These are phyloP conservation scores for Tetranychus truncatus DNA, from an alignment of 2,888 invertebrate genomes.

Conservation along the genomic window DNA sequence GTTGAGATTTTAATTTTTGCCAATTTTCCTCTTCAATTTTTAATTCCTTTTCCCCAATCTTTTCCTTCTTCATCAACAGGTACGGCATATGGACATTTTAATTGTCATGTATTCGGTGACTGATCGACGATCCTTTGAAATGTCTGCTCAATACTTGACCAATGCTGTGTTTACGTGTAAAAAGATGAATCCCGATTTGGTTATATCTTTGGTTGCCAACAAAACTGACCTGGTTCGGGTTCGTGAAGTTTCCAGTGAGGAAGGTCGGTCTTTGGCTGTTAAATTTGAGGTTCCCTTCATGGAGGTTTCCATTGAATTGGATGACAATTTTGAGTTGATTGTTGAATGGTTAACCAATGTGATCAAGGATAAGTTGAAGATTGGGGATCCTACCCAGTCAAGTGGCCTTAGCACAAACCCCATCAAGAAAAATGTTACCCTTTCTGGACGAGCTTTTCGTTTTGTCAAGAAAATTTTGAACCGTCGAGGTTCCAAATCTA, in stretches of 20 bases:
- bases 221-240: conserved; percentile 10
- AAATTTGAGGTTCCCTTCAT: conserved; percentile 11
- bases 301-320: conserved; percentile 9
- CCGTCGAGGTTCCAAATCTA: conserved; percentile 1
- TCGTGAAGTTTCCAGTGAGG: not conserved
- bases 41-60: not conserved
- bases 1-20: not conserved
- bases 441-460: not conserved
- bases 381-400: not conserved
- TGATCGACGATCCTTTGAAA: conserved; percentile 10
- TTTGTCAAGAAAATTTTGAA: not conserved
- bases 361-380: conserved; percentile 10
- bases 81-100: not conserved
- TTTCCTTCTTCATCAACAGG: not conserved
- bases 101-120: conserved; percentile 9
- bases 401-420: not conserved
- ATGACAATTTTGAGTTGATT: conserved; percentile 1
- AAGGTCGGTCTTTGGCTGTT: conserved; percentile 1
- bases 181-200: not conserved
- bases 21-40: not conserved
- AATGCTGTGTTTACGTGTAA: conserved; percentile 2
- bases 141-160: conserved; percentile 12
- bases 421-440: not conserved
- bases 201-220: conserved; percentile 3
- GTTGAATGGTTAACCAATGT: conserved; percentile 5